Evolutionary conservation across 1,140 invertebrate species (phyloP).

Genomic region (Diachasma alloeum): DNA sequence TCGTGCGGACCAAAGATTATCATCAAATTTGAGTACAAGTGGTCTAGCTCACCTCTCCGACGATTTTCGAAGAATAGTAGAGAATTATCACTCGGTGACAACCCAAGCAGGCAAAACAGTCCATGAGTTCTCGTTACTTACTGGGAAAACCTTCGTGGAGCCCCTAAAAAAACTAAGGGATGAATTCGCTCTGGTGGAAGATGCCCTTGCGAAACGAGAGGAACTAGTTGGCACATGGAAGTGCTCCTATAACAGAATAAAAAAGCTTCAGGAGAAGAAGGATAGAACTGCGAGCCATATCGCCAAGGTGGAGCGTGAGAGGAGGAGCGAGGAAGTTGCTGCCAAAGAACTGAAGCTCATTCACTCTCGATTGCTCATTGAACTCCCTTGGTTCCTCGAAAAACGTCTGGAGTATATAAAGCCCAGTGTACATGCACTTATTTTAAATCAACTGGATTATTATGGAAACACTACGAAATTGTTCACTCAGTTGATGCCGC

Average conservation of each 20-base stretch:
- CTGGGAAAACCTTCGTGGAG: slow-evolving; percentile 56
- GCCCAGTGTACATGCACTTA: slow-evolving; percentile 59
- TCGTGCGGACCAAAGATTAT: slow-evolving; percentile 55
- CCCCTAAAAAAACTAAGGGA: slow-evolving; percentile 60
- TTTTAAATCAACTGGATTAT: slow-evolving; percentile 62
- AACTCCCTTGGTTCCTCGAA: slow-evolving; percentile 54
- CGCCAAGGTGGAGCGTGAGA: slow-evolving; percentile 58
- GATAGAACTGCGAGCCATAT: slow-evolving; percentile 58
- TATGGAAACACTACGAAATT: slow-evolving; percentile 60
- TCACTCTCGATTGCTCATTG: slow-evolving; percentile 51
- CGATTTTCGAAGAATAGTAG: slow-evolving; percentile 56
- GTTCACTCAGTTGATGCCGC: slow-evolving; percentile 59
- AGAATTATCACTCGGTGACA: slow-evolving; percentile 60
- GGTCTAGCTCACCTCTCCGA: slow-evolving; percentile 52
- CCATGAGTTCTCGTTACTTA: slow-evolving; percentile 47
- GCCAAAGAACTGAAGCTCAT: slow-evolving; percentile 54
- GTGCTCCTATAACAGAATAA: slow-evolving; percentile 45
- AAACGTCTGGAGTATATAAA: slow-evolving; percentile 59
- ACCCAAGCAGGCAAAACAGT: slow-evolving; percentile 57
- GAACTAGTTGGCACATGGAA: slow-evolving; percentile 57
- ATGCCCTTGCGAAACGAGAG: slow-evolving; percentile 53
- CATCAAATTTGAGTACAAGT: slow-evolving; percentile 53
- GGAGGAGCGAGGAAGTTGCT: slow-evolving; percentile 44
- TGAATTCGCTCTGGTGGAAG: slow-evolving; percentile 52
- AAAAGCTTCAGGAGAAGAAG: slow-evolving; percentile 58